Evolutionary conservation across 2,888 invertebrate species (phyloP), one percentile per base, ranked within the genome.

Genomic region (Tetranychus piercei): DNA sequence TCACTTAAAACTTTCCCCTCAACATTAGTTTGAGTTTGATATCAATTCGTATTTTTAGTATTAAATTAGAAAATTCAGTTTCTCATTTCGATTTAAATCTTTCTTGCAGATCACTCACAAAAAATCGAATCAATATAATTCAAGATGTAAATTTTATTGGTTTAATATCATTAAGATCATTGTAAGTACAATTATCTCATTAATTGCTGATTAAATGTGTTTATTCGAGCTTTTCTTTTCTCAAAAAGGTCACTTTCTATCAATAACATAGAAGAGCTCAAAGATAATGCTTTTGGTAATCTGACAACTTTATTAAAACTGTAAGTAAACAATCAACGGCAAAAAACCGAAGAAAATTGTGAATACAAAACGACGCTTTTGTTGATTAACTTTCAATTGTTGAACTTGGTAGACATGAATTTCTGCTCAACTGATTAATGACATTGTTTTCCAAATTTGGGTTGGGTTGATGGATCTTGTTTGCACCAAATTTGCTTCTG

Each of bases 261-360:
- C 9, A 69, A 69, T 23, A 69, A 69, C 34, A 20, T 69, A 5
- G 22, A 18, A 9, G 22, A 43, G 18, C 55, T 76, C 22, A 43
- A 74, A 1, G 65, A 43, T 43, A 44, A 34, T 44, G 22, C 71
- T n/a, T 71, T 71, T 20, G 71, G 71, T 44, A 71, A 71, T 45
- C 15, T 71, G 34, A 43, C 45, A 71, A 44, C 71, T 20, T 20
- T 71, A 20, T 43, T 23, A 15, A 71, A 71, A 71, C 44, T 71
- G 71, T 71, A 7, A 71, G 71, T 69, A 69, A 34, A 34, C 34
- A 34, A n/a, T n/a, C n/a, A n/a, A n/a, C n/a, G 23, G 2, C 1
- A 23, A 34, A 34, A 34, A 34, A 34, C 3, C 5, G 34, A 34
- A 34, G 34, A 34, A 34, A 34, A 23, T 69, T 69, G 9, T 4